Base-by-base conservation (phyloP, 2,888 invertebrate genomes). In the Polydrusus tereticollis region DNA sequence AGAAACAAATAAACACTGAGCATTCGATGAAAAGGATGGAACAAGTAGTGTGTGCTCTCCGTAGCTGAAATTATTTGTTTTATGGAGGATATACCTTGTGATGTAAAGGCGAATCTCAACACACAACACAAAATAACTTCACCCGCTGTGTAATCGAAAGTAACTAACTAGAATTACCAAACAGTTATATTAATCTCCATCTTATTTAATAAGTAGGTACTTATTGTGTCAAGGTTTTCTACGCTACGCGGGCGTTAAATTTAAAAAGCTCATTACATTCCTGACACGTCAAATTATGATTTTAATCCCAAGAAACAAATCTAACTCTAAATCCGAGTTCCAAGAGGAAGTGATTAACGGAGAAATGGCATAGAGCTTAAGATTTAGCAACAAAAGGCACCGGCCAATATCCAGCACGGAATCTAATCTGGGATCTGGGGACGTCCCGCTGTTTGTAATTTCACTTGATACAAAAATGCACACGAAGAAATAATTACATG, bases 391-490 rank as follows among this genome's bases (percentile, higher is more conserved):
- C 60, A 60, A 60, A 60, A 43, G 60, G 38, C 43, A 43, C 23
- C 60, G 60, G 60, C 60, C 20, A 60, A 60, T 60, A 38, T 60
- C 43, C 41, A 16, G 21, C 60, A 43, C 21, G n/a, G 38, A 60
- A 60, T 60, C 60, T 60, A 60, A 60, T 60, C 60, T 38, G 43
- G 60, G 60, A 62, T 62, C 62, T 62, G 62, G 47, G 62, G 29
- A 20, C 62, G 16, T 21, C 62, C 62, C 33, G 62, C 47, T 29
- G 62, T 45, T 62, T 43, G 47, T 43, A 62, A 62, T 62, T 62
- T 47, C 47, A 62, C 47, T 62, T 29, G 36, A 18, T 23, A 60
- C 60, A 38, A 26, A 60, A 60, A 38, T 60, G 23, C 60, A 60
- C 43, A 43, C 60, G 60, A 43, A 60, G 60, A 60, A 60, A 60